Conservation (phyloP, 2,888 invertebrate species). For the Loripinus fragilis region DNA sequence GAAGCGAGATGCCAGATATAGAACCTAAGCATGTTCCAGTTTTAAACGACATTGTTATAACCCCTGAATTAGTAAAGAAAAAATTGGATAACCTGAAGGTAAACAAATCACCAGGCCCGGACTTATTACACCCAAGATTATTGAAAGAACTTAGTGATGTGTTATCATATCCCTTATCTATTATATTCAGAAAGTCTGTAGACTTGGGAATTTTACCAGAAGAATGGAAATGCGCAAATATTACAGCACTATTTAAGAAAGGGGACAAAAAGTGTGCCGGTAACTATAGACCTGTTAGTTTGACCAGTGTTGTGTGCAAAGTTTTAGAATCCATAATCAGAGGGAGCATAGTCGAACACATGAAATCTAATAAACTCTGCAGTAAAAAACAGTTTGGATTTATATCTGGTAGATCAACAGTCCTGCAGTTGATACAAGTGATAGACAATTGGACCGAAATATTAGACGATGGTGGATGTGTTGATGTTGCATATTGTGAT, state of each 20-base stretch:
- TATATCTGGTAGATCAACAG: neutral
- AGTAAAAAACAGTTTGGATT: conserved; percentile 14
- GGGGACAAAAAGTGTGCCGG: neutral
- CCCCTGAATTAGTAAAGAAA: neutral
- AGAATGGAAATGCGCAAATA: neutral
- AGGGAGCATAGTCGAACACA: no score
- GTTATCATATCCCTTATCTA: no score
- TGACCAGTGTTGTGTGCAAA: neutral
- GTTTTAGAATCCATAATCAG: neutral
- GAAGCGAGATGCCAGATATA: no score
- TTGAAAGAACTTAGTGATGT: no score
- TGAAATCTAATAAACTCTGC: neutral
- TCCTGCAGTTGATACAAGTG: neutral
- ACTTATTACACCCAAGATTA: no score
- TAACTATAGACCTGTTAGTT: neutral
- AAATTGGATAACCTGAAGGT: no score
- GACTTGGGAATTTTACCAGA: neutral
- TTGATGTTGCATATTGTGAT: neutral
- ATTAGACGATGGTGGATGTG: neutral
- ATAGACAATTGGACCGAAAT: neutral
- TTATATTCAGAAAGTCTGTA: no score
- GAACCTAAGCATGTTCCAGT: neutral
- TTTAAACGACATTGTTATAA: neutral
- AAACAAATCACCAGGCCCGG: no score
- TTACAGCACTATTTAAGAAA: neutral